Conservation (phyloP, 2,113 vertebrate genomes). For the Pangasianodon gigas region DNA sequence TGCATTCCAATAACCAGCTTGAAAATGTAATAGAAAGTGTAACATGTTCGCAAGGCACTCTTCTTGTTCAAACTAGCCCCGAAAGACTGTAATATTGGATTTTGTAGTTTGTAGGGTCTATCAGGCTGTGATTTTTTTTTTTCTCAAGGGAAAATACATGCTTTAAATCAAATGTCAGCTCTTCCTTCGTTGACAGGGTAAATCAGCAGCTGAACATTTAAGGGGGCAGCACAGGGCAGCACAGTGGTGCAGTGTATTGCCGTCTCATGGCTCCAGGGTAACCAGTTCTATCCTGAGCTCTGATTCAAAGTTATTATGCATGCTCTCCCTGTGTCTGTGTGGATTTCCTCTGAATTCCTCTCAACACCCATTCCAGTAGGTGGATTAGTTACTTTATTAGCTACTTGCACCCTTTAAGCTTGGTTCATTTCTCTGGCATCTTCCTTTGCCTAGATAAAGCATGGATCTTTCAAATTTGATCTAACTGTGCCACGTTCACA, state of each 20-base stretch:
- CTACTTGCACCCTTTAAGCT: background rate
- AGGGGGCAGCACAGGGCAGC: background rate
- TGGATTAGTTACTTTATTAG: background rate
- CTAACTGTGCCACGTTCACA: background rate
- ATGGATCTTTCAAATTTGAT: background rate
- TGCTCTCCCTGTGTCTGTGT: background rate
- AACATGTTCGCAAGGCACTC: background rate
- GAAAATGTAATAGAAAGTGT: background rate
- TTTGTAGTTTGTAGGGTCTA: background rate
- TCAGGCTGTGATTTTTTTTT: background rate
- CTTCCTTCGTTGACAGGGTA: background rate
- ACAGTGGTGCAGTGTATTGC: background rate
- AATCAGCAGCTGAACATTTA: conserved; percentile 2
- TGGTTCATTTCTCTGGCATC: background rate
- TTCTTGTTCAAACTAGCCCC: conserved; percentile 9
- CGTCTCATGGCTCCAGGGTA: background rate
- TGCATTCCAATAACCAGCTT: background rate
- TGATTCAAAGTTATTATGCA: background rate
- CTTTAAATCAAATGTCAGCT: conserved; percentile 22
- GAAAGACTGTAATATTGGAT: conserved; percentile 6
- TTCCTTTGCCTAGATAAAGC: background rate
- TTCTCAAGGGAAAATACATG: background rate
- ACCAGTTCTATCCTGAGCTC: conserved; percentile 1
- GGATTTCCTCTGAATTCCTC: background rate
- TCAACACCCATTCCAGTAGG: no score